Evolutionary conservation across 2,113 vertebrate species (phyloP).

Genomic region (Rostratula benghalensis): DNA sequence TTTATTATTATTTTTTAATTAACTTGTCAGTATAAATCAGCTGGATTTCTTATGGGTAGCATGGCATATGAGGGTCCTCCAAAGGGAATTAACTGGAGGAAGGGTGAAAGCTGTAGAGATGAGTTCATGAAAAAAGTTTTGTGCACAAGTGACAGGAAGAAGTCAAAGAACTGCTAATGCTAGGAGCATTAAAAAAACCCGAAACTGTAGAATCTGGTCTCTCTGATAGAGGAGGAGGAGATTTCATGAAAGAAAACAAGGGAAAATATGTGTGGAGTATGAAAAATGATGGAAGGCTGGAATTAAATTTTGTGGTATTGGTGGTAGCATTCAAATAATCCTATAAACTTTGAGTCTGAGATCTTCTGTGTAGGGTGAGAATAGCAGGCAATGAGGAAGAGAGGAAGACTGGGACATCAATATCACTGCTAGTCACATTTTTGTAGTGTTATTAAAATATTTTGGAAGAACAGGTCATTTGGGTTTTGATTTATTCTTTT

Average conservation of each 20-base stretch:
- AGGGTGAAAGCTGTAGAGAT: constrained; percentile 8
- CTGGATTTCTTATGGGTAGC: constrained; percentile 18
- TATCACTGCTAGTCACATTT: background rate
- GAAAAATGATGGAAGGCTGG: background rate
- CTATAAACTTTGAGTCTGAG: background rate
- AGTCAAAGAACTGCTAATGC: background rate
- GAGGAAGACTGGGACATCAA: background rate
- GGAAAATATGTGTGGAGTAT: background rate
- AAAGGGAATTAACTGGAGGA: constrained; percentile 19
- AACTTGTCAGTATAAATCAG: constrained; percentile 55
- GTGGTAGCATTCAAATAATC: background rate
- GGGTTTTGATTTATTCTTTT: background rate
- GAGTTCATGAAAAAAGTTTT: constrained; percentile 1
- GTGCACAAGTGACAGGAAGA: background rate
- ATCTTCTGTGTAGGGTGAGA: background rate
- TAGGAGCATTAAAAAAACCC: background rate
- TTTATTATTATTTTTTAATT: constrained; percentile 17
- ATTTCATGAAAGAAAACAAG: background rate
- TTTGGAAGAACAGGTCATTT: background rate
- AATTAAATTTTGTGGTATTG: background rate
- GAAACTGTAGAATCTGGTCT: background rate
- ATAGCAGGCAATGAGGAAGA: background rate
- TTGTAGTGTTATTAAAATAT: background rate
- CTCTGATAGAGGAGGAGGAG: background rate
- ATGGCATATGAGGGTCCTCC: constrained; percentile 23